Conservation (phyloP, 2,113 vertebrate species). For the Bos taurus region DNA sequence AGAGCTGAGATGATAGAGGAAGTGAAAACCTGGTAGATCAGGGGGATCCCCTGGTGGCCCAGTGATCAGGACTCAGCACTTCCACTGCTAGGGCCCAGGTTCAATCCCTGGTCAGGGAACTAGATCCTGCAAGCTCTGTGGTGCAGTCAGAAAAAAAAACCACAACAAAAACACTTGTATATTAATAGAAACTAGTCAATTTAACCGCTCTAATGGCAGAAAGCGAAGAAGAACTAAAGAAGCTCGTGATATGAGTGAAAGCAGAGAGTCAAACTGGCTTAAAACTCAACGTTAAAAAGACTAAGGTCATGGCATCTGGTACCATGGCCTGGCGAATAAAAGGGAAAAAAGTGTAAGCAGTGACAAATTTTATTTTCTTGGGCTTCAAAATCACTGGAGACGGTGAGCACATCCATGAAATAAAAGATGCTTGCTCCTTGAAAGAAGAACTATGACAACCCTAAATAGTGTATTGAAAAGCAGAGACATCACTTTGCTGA, state of each 20-base stretch:
- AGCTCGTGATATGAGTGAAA: background rate
- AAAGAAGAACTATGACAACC: background rate
- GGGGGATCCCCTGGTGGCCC: background rate
- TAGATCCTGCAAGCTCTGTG: background rate
- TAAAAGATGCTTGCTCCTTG: background rate
- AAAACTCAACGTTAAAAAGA: background rate
- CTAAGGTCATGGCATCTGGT: background rate
- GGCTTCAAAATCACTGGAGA: background rate
- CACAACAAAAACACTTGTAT: background rate
- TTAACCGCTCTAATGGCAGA: background rate
- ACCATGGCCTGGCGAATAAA: background rate
- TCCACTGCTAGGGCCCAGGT: background rate
- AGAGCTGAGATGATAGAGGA: fast-evolving
- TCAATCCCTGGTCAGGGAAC: background rate
- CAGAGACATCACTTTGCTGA: background rate
- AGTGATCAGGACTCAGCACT: background rate
- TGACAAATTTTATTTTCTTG: background rate
- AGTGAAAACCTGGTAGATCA: background rate
- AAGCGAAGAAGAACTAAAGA: background rate
- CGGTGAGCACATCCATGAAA: background rate
- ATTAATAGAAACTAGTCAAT: background rate
- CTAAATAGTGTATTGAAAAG: background rate
- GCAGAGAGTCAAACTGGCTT: background rate
- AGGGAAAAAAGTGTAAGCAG: background rate
- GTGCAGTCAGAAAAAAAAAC: background rate